Evolutionary conservation across 2,113 vertebrate species (phyloP).

Genomic region (Otus sunia): DNA sequence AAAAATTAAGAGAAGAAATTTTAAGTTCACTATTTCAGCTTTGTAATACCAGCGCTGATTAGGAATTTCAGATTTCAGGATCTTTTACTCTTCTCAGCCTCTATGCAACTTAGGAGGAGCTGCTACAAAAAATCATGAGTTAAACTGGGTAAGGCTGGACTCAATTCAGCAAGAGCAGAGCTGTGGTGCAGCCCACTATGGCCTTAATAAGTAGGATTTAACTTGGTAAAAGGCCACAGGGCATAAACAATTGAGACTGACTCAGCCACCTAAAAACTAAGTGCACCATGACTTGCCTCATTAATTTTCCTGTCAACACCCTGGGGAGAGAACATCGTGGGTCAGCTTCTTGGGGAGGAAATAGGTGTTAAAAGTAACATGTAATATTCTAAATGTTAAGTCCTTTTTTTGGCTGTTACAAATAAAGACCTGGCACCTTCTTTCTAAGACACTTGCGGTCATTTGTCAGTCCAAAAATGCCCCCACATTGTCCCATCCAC

Average conservation of each 20-base stretch:
- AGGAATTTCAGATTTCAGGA: background rate
- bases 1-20: background rate
- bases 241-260: background rate
- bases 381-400: background rate
- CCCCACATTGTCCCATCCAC: background rate
- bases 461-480: background rate
- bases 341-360: conserved; percentile 32
- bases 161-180: background rate
- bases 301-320: conserved; percentile 53
- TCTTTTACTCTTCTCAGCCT: background rate
- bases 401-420: background rate
- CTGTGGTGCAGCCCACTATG: background rate
- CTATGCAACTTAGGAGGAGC: background rate
- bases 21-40: background rate
- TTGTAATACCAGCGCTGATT: fast-evolving
- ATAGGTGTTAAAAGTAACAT: background rate
- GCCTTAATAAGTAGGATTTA: conserved; percentile 34
- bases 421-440: background rate
- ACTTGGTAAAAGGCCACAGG: background rate
- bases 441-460: background rate
- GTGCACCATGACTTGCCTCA: background rate
- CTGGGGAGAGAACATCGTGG: background rate
- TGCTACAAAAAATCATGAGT: background rate
- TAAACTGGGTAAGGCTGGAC: background rate
- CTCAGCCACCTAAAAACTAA: conserved; percentile 35